Evolutionary conservation across 92 coral and sea anemone species (phyloP).

Genomic region (Anthopleura xanthogrammica): DNA sequence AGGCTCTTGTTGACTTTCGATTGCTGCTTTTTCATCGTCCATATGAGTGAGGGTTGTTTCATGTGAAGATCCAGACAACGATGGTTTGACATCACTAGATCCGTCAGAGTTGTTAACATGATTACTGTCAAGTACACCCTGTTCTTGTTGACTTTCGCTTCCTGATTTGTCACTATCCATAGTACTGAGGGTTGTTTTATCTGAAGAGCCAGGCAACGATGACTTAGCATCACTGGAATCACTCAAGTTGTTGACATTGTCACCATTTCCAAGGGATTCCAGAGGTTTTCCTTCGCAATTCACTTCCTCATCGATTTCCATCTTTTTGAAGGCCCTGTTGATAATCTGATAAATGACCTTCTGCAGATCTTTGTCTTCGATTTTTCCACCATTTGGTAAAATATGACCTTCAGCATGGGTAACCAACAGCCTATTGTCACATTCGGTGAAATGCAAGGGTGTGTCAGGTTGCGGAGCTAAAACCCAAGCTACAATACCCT

Average conservation of each 20-base stretch:
- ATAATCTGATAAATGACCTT: not conserved
- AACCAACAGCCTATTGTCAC: not conserved
- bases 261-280: not conserved
- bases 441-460: not conserved
- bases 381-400: not conserved
- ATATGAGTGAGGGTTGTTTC: not conserved
- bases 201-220: not conserved
- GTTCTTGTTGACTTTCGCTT: not conserved
- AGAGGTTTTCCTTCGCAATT: not conserved
- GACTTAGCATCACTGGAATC: not conserved
- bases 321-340: not conserved
- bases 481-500: constrained; percentile 3
- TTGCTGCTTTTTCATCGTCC: not conserved
- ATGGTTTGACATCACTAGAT: not conserved
- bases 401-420: not conserved
- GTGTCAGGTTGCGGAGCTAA: not conserved
- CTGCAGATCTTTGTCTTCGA: not conserved
- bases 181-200: too few species aligned
- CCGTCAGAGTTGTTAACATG: not conserved
- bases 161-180: not conserved
- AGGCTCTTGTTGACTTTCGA: too few species aligned
- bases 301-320: not conserved
- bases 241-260: not conserved
- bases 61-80: not conserved
- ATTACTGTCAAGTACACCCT: not conserved